Evolutionary conservation across 2,888 invertebrate species (phyloP), one percentile per base, ranked within the genome.

Genomic region (Acanthoscelides obtectus): DNA sequence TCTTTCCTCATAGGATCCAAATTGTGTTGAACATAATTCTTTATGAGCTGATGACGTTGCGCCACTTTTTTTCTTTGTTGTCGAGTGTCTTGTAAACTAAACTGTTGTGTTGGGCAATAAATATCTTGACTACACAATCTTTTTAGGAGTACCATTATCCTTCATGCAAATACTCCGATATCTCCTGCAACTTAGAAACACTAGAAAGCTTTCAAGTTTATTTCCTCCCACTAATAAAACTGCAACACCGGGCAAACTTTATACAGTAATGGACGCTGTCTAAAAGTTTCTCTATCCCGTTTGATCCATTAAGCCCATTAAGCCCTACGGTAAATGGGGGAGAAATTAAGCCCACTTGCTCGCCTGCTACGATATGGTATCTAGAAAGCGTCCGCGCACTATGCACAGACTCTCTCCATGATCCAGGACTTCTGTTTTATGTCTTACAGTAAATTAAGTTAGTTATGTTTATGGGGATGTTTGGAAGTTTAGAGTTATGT

Each of bases 391-490:
- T 17, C 45, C 12, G 45, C 8, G 12, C 45, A 45, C 45, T 45
- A 45, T 45, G 17, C 66, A 20, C 22, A 66, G 66, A 66, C 70
- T 76, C 72, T 71, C 74, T 72, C 45, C 45, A 45, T 73, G 76
- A 78, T 79, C 75, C 77, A 77, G 78, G 77, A 80, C 79, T 76
- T 78, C 77, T 76, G 77, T 78, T 82, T 82, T 82, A 82, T 80
- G 80, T 79, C 81, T 80, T 77, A 78, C 81, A 80, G 79, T 81
- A 82, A 82, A 82, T 82, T 82, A 82, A 82, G 79, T 81, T 80
- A 81, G 82, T 82, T 81, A 81, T 81, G 81, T 82, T 82, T 81
- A 81, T 82, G 78, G 81, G 80, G 80, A 80, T 81, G 82, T 82
- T 81, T 81, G 80, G 80, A 81, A 81, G 77, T 81, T 80, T 79